Percentiles rank a stretch among this genome's conserved stretches.
Evolutionary conservation across 2,113 vertebrate genomes (phyloP).

Genomic region (Pterocles orientalis): DNA sequence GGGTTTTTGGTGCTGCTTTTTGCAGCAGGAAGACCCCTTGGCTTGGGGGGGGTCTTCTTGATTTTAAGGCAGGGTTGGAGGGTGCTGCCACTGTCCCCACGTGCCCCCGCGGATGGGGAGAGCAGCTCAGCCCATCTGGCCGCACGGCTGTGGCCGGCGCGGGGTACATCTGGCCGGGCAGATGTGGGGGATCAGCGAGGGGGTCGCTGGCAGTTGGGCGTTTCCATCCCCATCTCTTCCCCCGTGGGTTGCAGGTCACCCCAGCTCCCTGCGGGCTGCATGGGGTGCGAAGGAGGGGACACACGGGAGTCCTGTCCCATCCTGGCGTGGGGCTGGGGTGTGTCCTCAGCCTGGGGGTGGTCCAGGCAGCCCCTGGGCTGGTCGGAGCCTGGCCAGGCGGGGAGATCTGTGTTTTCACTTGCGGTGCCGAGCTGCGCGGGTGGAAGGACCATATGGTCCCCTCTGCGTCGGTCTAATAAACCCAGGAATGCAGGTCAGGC

Average conservation of each 20-base stretch:
- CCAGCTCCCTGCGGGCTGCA: fast-evolving
- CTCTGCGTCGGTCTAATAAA: not conserved
- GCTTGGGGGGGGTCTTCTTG: fast-evolving
- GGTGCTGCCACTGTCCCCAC: not conserved
- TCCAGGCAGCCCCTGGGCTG: fast-evolving
- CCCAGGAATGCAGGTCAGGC: conserved; percentile 40
- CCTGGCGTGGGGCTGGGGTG: fast-evolving
- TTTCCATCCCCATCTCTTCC: not conserved
- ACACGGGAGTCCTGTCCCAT: fast-evolving
- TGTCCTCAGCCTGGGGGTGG: not conserved
- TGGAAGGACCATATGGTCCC: conserved; percentile 45
- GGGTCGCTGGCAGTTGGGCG: not conserved
- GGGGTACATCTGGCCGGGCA: conserved; percentile 16
- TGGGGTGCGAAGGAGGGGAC: not conserved
- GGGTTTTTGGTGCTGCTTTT: not conserved
- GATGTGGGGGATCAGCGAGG: not conserved
- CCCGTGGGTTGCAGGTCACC: fast-evolving
- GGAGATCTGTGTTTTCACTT: not conserved
- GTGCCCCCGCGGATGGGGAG: fast-evolving
- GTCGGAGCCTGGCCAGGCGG: fast-evolving
- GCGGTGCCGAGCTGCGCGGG: not conserved
- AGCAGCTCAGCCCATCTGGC: not conserved
- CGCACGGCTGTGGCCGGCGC: fast-evolving
- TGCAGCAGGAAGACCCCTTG: not conserved
- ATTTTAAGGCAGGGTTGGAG: not conserved